These are phyloP conservation scores for Cheiracanthium punctorium DNA, from an alignment of 2,888 invertebrate species.

Conservation along the genomic window DNA sequence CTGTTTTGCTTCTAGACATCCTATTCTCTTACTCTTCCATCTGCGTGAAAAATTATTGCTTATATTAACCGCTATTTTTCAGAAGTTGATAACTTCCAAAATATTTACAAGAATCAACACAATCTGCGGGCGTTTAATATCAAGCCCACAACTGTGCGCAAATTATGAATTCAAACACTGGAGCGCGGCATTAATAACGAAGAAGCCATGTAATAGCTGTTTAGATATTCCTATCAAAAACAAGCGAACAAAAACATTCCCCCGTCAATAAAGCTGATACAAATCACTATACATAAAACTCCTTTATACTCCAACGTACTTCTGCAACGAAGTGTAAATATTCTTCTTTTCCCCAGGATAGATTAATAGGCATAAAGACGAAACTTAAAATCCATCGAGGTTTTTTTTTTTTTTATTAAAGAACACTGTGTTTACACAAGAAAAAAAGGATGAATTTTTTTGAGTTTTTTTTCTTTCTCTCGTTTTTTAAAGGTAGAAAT, in stretches of 20 bases:
- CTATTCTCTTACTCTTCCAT: too few species aligned
- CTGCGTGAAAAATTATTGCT: too few species aligned
- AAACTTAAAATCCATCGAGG: background rate
- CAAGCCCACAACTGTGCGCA: too few species aligned
- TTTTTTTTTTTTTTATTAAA: background rate
- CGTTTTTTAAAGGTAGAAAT: background rate
- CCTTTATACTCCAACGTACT: background rate
- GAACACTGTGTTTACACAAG: slow-evolving; percentile 25
- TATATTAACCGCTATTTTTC: too few species aligned
- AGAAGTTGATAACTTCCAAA: too few species aligned
- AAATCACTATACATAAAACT: background rate
- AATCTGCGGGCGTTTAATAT: too few species aligned
- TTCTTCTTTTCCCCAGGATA: background rate
- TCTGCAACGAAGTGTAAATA: background rate
- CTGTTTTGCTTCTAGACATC: too few species aligned
- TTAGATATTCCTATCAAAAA: background rate
- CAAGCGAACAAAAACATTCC: background rate
- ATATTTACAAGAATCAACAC: too few species aligned
- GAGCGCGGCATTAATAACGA: background rate
- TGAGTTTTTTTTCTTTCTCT: background rate
- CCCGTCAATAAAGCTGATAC: background rate
- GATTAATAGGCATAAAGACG: slow-evolving; percentile 30
- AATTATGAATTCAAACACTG: too few species aligned
- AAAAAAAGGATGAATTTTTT: slow-evolving; percentile 29
- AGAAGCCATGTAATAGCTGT: background rate